Conservation (phyloP, 2,113 vertebrate species). For the Cyanoliseus patagonus region DNA sequence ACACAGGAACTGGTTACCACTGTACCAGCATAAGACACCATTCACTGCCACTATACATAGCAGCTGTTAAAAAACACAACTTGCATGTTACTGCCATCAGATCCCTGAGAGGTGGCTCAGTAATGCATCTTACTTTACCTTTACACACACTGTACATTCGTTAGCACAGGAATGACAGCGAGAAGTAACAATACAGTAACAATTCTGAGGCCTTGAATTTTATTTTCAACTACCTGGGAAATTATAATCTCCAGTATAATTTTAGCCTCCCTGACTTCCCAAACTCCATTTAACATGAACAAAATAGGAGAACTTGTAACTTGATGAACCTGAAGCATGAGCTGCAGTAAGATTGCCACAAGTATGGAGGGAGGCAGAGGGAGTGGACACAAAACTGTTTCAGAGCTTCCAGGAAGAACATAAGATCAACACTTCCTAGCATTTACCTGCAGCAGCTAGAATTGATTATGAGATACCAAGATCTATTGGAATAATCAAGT, state of each 20-base stretch:
- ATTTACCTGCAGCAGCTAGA: not conserved
- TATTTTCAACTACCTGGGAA: not conserved
- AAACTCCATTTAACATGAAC: not conserved
- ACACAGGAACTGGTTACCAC: not conserved
- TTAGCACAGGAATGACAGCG: not conserved
- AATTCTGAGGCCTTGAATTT: not conserved
- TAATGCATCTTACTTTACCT: not conserved
- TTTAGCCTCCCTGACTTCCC: not conserved
- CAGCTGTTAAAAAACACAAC: not conserved
- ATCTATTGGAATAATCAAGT: not conserved
- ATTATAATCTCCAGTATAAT: not conserved
- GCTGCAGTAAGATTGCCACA: not conserved
- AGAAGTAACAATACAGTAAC: not conserved
- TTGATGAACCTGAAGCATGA: not conserved
- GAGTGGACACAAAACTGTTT: not conserved
- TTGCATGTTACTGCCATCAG: not conserved
- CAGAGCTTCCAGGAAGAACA: not conserved
- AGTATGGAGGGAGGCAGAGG: not conserved
- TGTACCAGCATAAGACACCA: not conserved
- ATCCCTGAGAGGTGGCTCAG: not conserved
- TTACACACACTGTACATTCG: not conserved
- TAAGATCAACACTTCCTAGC: not conserved
- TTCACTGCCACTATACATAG: not conserved
- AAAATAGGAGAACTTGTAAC: not conserved
- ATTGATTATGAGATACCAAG: not conserved